Conservation (phyloP, 2,888 invertebrate species). For the Taphrorychus bicolor region DNA sequence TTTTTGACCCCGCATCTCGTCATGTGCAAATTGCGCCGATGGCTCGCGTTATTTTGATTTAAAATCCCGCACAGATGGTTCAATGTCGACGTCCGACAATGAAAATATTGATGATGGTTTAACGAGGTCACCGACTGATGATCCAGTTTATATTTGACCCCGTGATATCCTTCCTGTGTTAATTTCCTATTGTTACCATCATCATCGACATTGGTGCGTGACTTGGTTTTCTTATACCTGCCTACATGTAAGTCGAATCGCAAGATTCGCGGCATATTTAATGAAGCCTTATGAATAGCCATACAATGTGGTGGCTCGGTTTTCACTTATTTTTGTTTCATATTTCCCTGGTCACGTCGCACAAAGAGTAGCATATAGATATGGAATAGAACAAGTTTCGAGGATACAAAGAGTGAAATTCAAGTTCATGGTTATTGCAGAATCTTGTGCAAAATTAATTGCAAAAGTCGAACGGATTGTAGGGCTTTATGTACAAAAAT, state of each 20-base stretch:
- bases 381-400: too few relatives aligned
- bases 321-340: too few relatives aligned
- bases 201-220: neutral
- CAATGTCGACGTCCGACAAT: slow-evolving; percentile 24
- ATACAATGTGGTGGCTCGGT: neutral
- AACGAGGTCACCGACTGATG: neutral
- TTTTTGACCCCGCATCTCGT: neutral
- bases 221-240: neutral
- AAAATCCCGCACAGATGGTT: slow-evolving; percentile 6
- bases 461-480: too few relatives aligned
- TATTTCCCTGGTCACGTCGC: too few relatives aligned
- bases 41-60: slow-evolving; percentile 11
- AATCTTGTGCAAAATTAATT: too few relatives aligned
- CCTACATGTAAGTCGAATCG: neutral
- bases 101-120: slow-evolving; percentile 16
- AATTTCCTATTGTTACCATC: neutral
- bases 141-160: neutral
- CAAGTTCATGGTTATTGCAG: too few relatives aligned
- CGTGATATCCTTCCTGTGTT: neutral
- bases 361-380: too few relatives aligned
- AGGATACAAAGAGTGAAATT: too few relatives aligned
- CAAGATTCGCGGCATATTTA: neutral
- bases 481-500: too few relatives aligned
- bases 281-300: neutral
- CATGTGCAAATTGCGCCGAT: neutral